These are phyloP conservation scores for Drosophila melanocephala DNA, from an alignment of 2,888 invertebrate species.

Conservation along the genomic window DNA sequence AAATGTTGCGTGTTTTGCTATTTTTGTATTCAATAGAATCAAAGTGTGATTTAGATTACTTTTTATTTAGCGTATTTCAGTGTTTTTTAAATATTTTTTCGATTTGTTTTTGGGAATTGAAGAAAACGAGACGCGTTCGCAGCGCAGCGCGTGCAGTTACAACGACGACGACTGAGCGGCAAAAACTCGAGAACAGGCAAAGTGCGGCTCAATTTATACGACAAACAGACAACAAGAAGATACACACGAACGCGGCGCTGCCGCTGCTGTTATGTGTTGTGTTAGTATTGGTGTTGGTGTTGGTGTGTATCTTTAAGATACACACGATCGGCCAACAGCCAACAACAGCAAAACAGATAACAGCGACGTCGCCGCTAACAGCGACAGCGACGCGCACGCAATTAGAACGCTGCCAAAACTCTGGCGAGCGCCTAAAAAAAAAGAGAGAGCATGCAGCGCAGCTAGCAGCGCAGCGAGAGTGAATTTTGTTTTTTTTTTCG, in stretches of 20 bases:
- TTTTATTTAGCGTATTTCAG: conserved; percentile 16
- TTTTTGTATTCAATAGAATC: conserved; percentile 4
- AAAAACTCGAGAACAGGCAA: conserved; percentile 81
- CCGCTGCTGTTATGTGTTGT: conserved; percentile 16
- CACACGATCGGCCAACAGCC: conserved; percentile 64
- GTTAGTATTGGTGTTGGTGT: conserved; percentile 31
- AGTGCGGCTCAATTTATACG: conserved; percentile 82
- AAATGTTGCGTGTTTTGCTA: conserved; percentile 6
- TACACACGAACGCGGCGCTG: conserved; percentile 58
- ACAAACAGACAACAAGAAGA: conserved; percentile 78
- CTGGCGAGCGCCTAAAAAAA: conserved; percentile 42
- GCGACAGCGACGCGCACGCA: conserved; percentile 68
- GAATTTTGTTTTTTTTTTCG: conserved; percentile 52
- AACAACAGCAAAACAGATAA: conserved; percentile 52
- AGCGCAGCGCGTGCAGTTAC: conserved; percentile 76
- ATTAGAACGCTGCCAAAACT: conserved; percentile 62
- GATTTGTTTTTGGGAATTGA: conserved; percentile 26
- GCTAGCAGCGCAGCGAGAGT: conserved; percentile 66
- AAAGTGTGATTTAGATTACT: conserved; percentile 6
- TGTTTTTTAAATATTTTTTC: conserved; percentile 1
- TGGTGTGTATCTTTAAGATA: conserved; percentile 68
- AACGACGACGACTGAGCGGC: conserved; percentile 77
- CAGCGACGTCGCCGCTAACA: conserved; percentile 44
- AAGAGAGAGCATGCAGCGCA: conserved; percentile 47
- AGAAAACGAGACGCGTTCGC: conserved; percentile 54